phyloP scores from a whole-genome alignment of 2,797 vertebrate genomes.

The Eupleurogrammus muticus region DNA sequence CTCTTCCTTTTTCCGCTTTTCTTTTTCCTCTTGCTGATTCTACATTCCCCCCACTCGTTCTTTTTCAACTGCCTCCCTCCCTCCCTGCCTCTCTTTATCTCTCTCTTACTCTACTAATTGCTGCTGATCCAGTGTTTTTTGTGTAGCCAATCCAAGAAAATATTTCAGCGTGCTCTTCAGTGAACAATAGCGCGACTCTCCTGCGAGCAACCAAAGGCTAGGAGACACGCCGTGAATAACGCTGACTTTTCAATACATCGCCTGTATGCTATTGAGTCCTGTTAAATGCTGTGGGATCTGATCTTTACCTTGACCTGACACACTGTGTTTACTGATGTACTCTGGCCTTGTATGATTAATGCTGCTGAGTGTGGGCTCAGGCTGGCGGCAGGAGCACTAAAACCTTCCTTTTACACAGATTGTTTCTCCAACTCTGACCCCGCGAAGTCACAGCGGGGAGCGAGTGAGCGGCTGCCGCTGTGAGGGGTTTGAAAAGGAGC shows the following conservation, averaged over 20 bases:
- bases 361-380: conserved; percentile 55
- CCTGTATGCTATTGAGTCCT: conserved; percentile 75
- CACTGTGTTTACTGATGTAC: conserved; percentile 82
- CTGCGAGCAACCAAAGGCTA: conserved; percentile 61
- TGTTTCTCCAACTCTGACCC: conserved; percentile 75
- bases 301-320: conserved; percentile 84
- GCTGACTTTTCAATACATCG: conserved; percentile 81
- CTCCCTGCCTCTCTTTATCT: conserved; percentile 72
- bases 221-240: conserved; percentile 77
- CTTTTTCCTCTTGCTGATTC: conserved; percentile 74
- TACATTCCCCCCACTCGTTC: conserved; percentile 68
- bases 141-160: conserved; percentile 79
- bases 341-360: conserved; percentile 79
- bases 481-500: conserved; percentile 37
- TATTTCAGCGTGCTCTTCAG: conserved; percentile 75
- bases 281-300: conserved; percentile 81
- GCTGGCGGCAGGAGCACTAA: conserved; percentile 62
- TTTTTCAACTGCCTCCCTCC: conserved; percentile 59
- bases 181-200: conserved; percentile 80
- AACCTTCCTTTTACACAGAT: conserved; percentile 67
- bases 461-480: conserved; percentile 44
- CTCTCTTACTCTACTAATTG: conserved; percentile 80
- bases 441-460: conserved; percentile 54
- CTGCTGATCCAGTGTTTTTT: conserved; percentile 82
- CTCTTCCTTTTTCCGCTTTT: conserved; percentile 55